These are phyloP conservation scores for Xiphias gladius DNA, from an alignment of 2,113 vertebrate species.

Conservation along the genomic window DNA sequence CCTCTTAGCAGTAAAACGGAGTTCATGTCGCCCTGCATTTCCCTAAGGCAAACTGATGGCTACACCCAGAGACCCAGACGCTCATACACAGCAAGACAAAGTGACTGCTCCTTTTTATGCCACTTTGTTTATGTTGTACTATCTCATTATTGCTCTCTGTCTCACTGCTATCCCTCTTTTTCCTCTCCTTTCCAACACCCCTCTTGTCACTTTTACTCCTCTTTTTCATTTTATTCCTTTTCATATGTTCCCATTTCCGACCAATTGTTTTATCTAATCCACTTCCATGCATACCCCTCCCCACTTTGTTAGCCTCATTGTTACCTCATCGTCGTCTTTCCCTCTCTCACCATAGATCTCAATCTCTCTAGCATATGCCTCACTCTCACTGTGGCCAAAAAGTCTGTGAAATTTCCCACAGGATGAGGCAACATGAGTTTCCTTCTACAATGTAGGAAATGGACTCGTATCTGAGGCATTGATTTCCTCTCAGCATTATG, in stretches of 20 bases:
- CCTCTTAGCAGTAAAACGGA: slow-evolving; percentile 53
- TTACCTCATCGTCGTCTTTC: slow-evolving; percentile 14
- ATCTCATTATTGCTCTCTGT: slow-evolving; percentile 51
- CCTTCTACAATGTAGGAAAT: slow-evolving; percentile 74
- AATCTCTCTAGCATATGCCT: slow-evolving; percentile 23
- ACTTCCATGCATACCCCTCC: background rate
- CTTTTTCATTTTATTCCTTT: background rate
- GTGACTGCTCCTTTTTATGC: slow-evolving; percentile 83
- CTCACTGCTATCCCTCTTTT: slow-evolving; percentile 30
- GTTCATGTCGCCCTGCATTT: slow-evolving; percentile 62
- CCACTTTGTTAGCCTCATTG: background rate
- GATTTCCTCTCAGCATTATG: slow-evolving; percentile 77
- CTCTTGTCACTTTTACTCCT: slow-evolving; percentile 12
- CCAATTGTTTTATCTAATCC: slow-evolving; percentile 15
- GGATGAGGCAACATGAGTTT: slow-evolving; percentile 62
- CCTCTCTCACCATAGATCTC: slow-evolving; percentile 9
- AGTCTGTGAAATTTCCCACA: slow-evolving; percentile 68
- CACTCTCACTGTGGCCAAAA: slow-evolving; percentile 51
- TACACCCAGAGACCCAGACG: slow-evolving; percentile 52
- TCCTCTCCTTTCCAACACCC: background rate
- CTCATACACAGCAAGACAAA: slow-evolving; percentile 55
- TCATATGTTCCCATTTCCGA: slow-evolving; percentile 14
- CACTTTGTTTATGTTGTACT: slow-evolving; percentile 66
- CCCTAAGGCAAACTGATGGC: slow-evolving; percentile 65
- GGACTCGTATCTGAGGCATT: slow-evolving; percentile 72